Conservation (phyloP, 1,140 invertebrate genomes). For the Penaeus chinensis region DNA sequence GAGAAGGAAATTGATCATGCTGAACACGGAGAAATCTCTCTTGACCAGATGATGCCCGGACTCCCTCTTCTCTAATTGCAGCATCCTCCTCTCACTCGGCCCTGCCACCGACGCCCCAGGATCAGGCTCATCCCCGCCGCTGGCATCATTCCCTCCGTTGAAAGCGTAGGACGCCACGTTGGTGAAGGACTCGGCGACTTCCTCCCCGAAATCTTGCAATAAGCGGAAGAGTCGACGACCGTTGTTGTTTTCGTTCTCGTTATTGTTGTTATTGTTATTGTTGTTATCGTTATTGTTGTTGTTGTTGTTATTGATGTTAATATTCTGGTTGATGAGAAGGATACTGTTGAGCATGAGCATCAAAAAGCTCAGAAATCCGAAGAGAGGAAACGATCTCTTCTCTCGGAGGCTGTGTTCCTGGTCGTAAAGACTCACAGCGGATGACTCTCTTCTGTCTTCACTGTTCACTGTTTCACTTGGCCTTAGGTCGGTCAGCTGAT, state of each 20-base stretch:
- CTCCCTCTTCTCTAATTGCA: neutral
- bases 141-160: too few relatives aligned
- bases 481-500: too few relatives aligned
- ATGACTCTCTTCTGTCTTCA: neutral
- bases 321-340: conserved; percentile 16
- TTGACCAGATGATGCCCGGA: neutral
- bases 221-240: neutral
- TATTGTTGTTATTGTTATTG: neutral
- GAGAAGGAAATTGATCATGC: conserved; percentile 36
- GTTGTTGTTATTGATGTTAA: conserved; percentile 19
- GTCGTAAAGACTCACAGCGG: neutral
- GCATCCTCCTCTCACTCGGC: neutral
- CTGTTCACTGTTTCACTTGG: neutral
- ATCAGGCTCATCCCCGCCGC: too few relatives aligned
- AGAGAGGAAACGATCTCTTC: conserved; percentile 5
- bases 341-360: conserved; percentile 11
- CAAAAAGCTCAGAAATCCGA: neutral
- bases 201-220: neutral
- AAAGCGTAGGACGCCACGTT: neutral
- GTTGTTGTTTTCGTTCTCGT: neutral
- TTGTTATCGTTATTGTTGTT: conserved; percentile 9
- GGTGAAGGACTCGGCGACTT: neutral
- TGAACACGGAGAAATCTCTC: conserved; percentile 26
- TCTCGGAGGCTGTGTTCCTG: neutral
- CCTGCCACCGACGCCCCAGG: neutral